phyloP scores from a whole-genome alignment of 1,140 invertebrate genomes.

The Bombus fervidus region DNA sequence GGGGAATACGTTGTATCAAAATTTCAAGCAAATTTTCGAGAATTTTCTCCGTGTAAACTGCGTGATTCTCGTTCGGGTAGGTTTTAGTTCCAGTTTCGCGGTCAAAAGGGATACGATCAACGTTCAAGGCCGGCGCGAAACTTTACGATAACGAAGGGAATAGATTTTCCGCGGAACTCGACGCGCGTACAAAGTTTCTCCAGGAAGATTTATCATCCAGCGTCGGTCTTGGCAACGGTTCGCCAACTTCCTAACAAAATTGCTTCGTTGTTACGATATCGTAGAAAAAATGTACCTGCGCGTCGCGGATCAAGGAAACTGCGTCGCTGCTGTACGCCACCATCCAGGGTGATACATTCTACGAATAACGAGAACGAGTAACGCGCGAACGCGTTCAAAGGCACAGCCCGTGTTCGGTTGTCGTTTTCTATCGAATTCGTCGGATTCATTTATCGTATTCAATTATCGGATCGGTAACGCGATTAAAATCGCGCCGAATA shows the following conservation, averaged over 20 bases:
- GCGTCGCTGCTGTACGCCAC: neutral
- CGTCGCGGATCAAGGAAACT: neutral
- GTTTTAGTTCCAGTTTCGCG: constrained; percentile 14
- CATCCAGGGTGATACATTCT: neutral
- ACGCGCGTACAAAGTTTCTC: constrained; percentile 49
- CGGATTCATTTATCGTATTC: constrained; percentile 43
- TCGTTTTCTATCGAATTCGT: constrained; percentile 48
- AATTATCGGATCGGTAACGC: constrained; percentile 61
- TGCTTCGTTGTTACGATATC: constrained; percentile 5
- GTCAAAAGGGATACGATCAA: constrained; percentile 36
- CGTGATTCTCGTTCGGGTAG: neutral
- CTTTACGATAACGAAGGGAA: constrained; percentile 62
- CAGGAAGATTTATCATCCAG: constrained; percentile 57
- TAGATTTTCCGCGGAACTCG: constrained; percentile 61
- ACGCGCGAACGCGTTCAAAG: neutral
- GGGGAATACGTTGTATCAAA: no score
- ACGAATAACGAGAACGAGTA: neutral
- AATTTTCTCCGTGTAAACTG: neutral
- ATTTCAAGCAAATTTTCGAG: neutral
- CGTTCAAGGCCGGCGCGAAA: constrained; percentile 59
- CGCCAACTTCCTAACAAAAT: constrained; percentile 45
- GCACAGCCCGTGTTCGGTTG: neutral
- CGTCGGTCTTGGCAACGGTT: constrained; percentile 48
- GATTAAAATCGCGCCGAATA: constrained; percentile 57
- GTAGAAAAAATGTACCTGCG: neutral